These are phyloP conservation scores for Chrysina gloriosa DNA, from an alignment of 2,888 invertebrate genomes.

Conservation along the genomic window DNA sequence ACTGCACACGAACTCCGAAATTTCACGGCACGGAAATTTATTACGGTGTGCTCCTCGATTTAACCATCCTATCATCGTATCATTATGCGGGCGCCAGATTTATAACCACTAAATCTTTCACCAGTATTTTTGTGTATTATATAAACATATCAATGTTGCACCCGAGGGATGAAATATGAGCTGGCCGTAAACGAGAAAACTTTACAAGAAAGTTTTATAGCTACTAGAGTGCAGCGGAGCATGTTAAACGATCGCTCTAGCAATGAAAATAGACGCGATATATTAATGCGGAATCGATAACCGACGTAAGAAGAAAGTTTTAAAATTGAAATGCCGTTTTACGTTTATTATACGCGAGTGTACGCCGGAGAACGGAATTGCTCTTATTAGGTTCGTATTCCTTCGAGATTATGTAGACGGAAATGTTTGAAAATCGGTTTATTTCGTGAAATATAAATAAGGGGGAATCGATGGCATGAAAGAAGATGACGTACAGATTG, in stretches of 20 bases:
- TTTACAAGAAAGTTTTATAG: slow-evolving; percentile 1
- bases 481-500: too few relatives aligned
- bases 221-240: neutral
- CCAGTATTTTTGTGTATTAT: slow-evolving; percentile 20
- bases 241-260: neutral
- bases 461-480: too few relatives aligned
- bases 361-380: too few relatives aligned
- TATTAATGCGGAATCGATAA: neutral
- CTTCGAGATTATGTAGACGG: too few relatives aligned
- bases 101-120: slow-evolving; percentile 33
- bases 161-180: slow-evolving; percentile 11
- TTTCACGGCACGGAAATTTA: neutral
- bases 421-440: too few relatives aligned
- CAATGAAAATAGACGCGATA: neutral
- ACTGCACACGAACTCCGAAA: neutral
- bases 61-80: slow-evolving; percentile 14
- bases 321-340: neutral
- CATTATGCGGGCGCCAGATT: slow-evolving; percentile 6
- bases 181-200: slow-evolving; percentile 4
- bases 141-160: slow-evolving; percentile 3
- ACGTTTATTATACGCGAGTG: neutral
- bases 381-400: too few relatives aligned
- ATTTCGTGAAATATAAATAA: too few relatives aligned
- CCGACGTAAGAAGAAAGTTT: neutral
- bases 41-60: neutral